Percentiles rank a stretch among this genome's conserved stretches.
These are phyloP conservation scores for Listrodromus nycthemerus DNA, from an alignment of 2,888 invertebrate species.

Conservation along the genomic window DNA sequence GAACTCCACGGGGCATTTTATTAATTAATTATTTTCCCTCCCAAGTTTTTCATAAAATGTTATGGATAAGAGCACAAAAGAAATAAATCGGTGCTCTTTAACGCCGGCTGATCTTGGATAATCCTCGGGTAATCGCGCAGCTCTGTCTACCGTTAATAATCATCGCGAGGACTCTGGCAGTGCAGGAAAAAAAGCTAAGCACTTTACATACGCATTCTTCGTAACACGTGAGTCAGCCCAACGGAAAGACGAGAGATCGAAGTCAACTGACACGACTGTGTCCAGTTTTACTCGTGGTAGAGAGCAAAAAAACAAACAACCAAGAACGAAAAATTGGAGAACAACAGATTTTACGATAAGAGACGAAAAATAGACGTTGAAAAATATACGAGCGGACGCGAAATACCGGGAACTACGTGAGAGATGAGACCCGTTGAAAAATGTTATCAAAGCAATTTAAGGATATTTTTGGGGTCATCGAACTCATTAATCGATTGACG, in stretches of 20 bases:
- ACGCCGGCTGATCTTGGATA: conserved; percentile 18
- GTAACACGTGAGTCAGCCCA: conserved; percentile 2
- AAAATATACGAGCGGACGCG: neutral
- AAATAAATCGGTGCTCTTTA: conserved; percentile 11
- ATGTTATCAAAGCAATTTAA: neutral
- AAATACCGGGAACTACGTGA: neutral
- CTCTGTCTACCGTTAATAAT: conserved; percentile 25
- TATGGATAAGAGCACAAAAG: neutral
- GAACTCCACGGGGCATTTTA: neutral
- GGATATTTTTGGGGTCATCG: neutral
- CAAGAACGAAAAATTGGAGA: neutral
- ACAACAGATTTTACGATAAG: neutral
- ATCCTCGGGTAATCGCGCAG: conserved; percentile 1
- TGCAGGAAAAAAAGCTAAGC: neutral
- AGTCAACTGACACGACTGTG: conserved; percentile 13
- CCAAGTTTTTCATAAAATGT: neutral
- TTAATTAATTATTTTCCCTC: neutral
- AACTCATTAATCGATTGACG: conserved; percentile 18
- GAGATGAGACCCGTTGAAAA: neutral
- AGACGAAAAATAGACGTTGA: neutral
- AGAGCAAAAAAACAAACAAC: neutral
- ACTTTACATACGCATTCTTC: conserved; percentile 14
- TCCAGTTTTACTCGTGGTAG: conserved; percentile 14
- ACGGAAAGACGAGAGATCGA: conserved; percentile 10
- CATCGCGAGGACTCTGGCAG: neutral